Conservation (phyloP, 2,888 invertebrate species). For the Hybos culiciformis region DNA sequence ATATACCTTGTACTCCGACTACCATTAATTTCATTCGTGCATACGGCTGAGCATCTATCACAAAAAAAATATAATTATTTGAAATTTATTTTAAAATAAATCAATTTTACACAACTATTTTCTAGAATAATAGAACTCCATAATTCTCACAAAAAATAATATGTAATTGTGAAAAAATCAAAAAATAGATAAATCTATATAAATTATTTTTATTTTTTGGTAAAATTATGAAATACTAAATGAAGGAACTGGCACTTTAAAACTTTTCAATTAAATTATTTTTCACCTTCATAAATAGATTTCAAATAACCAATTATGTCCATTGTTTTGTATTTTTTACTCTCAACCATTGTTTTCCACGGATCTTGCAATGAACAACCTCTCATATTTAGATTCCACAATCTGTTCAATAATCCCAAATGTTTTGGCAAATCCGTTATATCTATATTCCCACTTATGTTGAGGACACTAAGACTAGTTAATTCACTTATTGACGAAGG, state of each 20-base stretch:
- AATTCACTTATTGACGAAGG: conserved; percentile 76
- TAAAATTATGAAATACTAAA: too few species aligned
- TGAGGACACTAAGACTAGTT: conserved; percentile 79
- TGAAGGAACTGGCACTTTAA: too few species aligned
- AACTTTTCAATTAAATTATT: too few species aligned
- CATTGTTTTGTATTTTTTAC: conserved; percentile 88
- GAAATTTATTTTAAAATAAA: too few species aligned
- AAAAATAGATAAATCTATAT: too few species aligned
- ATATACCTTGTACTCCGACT: conserved; percentile 79
- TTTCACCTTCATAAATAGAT: conserved; percentile 66
- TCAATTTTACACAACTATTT: too few species aligned
- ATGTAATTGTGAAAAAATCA: too few species aligned
- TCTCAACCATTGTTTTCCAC: conserved; percentile 76
- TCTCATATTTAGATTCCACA: conserved; percentile 91
- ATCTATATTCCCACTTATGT: conserved; percentile 60
- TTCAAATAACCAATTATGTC: conserved; percentile 84
- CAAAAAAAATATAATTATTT: too few species aligned
- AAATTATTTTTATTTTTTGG: too few species aligned
- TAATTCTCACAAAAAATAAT: too few species aligned
- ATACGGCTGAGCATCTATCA: conserved; percentile 87
- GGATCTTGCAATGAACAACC: conserved; percentile 84
- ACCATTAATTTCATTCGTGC: conserved; percentile 93
- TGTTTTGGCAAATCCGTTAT: conserved; percentile 84
- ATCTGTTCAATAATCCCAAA: conserved; percentile 82
- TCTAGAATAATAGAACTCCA: too few species aligned